Evolutionary conservation across 2,797 vertebrate species (phyloP).

Genomic region (Oreortyx pictus): DNA sequence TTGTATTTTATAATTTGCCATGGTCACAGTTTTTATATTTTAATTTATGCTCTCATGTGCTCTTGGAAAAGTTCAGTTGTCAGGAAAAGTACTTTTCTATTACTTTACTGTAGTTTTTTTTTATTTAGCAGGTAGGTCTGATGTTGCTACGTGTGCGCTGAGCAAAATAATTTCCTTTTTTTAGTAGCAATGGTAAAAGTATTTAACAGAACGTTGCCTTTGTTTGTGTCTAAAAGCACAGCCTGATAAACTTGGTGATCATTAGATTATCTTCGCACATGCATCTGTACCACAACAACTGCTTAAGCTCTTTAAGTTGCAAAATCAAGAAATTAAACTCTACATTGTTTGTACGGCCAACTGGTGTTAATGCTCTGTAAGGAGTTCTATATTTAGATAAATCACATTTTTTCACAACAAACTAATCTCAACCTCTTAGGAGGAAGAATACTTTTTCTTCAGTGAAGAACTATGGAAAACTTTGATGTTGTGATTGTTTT

Average conservation of each 20-base stretch:
- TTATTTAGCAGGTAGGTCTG: background rate
- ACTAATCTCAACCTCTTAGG: background rate
- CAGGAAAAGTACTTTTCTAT: background rate
- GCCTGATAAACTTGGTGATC: background rate
- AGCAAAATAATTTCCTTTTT: background rate
- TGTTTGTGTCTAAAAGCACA: background rate
- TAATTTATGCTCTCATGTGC: background rate
- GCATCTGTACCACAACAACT: background rate
- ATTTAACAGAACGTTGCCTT: background rate
- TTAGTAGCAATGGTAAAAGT: background rate
- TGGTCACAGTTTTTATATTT: background rate
- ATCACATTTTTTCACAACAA: background rate
- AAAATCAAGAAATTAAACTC: slow-evolving; percentile 20
- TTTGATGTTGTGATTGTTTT: background rate
- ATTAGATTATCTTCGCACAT: background rate
- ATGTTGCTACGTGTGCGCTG: background rate
- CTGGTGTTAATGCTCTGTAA: background rate
- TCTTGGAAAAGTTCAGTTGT: background rate
- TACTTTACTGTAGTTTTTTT: background rate
- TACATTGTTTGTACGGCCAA: background rate
- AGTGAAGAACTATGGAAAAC: background rate
- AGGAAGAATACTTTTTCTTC: background rate
- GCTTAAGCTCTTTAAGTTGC: background rate
- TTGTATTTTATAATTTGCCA: background rate
- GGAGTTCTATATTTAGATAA: slow-evolving; percentile 5